Conservation (phyloP, 1,140 invertebrate species). For the Bombyx mandarina region DNA sequence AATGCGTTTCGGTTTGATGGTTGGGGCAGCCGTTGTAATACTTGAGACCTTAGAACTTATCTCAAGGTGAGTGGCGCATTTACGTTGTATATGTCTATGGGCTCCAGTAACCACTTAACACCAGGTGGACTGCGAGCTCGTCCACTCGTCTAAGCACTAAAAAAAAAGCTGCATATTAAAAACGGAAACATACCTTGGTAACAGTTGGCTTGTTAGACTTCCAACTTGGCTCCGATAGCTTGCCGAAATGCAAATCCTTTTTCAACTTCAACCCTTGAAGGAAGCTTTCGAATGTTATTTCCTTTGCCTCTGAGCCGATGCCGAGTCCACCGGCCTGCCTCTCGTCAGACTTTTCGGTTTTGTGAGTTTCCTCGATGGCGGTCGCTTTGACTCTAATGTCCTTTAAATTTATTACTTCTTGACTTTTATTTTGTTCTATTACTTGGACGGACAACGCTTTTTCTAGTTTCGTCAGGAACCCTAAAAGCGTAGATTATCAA, state of each 20-base stretch:
- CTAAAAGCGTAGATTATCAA: conserved; percentile 21
- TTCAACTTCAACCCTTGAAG: conserved; percentile 55
- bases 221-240: conserved; percentile 56
- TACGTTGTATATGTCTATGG: too few relatives aligned
- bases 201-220: conserved; percentile 51
- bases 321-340: conserved; percentile 15
- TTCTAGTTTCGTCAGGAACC: conserved; percentile 40
- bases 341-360: conserved; percentile 25
- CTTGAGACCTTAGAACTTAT: too few relatives aligned
- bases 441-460: conserved; percentile 15
- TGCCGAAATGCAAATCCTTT: conserved; percentile 55
- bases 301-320: conserved; percentile 42
- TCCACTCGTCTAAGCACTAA: too few relatives aligned
- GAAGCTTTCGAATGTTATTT: conserved; percentile 49
- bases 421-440: conserved; percentile 12
- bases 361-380: conserved; percentile 23
- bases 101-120: too few relatives aligned
- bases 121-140: too few relatives aligned
- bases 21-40: too few relatives aligned
- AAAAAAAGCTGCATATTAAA: too few relatives aligned
- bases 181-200: conserved; percentile 38
- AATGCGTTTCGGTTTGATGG: too few relatives aligned
- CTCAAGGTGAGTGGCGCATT: too few relatives aligned
- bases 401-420: conserved; percentile 2
- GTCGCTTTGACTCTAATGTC: conserved; percentile 6